Evolutionary conservation across 2,888 invertebrate species (phyloP).

Genomic region (Synanthedon vespiformis): DNA sequence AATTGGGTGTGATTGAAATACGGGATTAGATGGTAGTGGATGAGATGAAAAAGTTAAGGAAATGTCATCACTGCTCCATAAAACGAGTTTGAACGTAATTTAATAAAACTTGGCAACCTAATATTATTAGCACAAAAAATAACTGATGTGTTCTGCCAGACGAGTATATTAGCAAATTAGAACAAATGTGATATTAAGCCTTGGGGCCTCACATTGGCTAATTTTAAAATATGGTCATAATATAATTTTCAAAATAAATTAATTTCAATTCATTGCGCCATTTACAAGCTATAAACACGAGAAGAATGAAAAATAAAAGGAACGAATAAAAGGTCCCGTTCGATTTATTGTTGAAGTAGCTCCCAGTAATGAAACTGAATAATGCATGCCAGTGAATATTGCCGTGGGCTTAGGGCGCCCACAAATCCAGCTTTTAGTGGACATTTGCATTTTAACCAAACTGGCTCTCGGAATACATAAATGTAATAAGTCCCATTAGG

Average conservation of each 20-base stretch:
- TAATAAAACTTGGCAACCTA: not conserved
- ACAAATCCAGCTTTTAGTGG: not conserved
- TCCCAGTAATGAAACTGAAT: constrained; percentile 66
- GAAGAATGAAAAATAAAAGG: not conserved
- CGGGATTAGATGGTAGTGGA: not conserved
- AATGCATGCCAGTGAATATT: constrained; percentile 61
- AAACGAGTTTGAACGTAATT: constrained; percentile 8
- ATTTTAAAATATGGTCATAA: no score
- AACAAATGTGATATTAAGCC: no score
- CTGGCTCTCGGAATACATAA: not conserved
- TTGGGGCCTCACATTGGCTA: no score
- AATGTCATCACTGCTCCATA: constrained; percentile 42
- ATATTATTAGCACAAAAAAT: no score
- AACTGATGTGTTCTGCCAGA: no score
- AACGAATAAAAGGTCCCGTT: constrained; percentile 37
- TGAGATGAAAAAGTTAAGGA: constrained; percentile 40
- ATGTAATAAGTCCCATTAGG: not conserved
- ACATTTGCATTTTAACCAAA: not conserved
- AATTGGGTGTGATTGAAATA: not conserved
- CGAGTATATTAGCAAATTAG: no score
- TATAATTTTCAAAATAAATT: no score
- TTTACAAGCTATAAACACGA: not conserved
- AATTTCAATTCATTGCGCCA: not conserved
- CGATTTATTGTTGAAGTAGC: constrained; percentile 64
- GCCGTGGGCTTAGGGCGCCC: constrained; percentile 34